These are phyloP conservation scores for Bradypus variegatus DNA, from an alignment of 2,797 vertebrate genomes.

Conservation along the genomic window DNA sequence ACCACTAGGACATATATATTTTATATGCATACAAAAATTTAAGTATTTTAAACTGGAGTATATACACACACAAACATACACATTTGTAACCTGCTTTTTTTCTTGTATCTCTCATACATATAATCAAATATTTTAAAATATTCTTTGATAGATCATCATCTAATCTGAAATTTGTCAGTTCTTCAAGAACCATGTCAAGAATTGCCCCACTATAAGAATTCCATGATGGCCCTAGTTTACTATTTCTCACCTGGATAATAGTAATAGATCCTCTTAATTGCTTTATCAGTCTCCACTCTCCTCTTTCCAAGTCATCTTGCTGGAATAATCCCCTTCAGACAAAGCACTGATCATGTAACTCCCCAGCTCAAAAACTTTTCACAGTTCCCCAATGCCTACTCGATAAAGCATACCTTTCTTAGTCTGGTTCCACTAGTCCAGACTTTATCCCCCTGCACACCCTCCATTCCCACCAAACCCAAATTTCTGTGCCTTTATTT, in stretches of 20 bases:
- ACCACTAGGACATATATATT: neutral
- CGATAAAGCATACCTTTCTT: neutral
- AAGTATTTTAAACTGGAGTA: neutral
- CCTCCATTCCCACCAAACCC: neutral
- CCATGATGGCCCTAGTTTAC: neutral
- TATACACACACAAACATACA: neutral
- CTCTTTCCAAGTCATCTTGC: neutral
- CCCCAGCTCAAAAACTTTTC: neutral
- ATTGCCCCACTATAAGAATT: neutral
- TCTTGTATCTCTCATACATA: neutral
- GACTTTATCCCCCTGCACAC: rapidly evolving
- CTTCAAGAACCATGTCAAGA: neutral
- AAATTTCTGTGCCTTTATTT: neutral
- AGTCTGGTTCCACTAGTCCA: neutral
- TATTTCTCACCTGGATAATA: neutral
- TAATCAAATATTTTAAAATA: neutral
- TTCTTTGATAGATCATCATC: neutral
- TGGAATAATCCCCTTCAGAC: neutral
- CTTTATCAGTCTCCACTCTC: neutral
- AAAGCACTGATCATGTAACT: neutral
- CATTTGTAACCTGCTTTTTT: neutral
- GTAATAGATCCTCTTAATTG: neutral
- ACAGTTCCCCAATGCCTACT: rapidly evolving
- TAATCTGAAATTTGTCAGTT: neutral
- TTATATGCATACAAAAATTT: neutral